A percentile compares a stretch with the other conserved stretches of the same genome.
Conservation (phyloP, 2,113 vertebrate species). For the Esox niger region DNA sequence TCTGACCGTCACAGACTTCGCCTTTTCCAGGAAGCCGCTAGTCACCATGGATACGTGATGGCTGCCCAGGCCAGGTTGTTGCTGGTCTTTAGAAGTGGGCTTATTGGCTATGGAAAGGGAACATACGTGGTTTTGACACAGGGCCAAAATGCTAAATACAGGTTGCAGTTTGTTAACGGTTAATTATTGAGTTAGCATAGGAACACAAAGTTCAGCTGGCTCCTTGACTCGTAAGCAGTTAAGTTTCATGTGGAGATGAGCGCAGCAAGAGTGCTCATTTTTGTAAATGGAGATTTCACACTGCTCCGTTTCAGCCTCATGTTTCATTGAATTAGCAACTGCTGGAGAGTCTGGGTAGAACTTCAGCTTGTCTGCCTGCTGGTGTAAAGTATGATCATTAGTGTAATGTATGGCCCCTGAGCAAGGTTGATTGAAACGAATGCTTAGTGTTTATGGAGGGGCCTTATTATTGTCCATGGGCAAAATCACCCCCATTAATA, state of each 20-base stretch:
- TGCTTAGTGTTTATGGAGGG: not conserved
- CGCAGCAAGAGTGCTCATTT: no score
- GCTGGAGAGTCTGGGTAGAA: not conserved
- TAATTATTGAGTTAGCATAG: not conserved
- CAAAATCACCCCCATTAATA: constrained; percentile 3
- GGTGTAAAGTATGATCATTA: not conserved
- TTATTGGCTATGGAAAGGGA: no score
- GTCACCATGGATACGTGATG: constrained; percentile 63
- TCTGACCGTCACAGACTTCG: constrained; percentile 49
- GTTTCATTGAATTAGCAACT: not conserved
- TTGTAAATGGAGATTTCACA: no score
- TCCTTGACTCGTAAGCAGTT: no score
- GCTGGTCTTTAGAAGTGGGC: not conserved
- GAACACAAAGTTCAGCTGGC: not conserved
- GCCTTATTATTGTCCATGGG: not conserved
- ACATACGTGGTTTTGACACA: no score
- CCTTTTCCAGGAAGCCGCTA: constrained; percentile 38
- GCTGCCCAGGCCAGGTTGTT: constrained; percentile 18
- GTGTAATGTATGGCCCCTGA: constrained; percentile 2
- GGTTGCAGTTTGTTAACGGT: no score
- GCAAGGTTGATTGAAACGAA: constrained; percentile 1
- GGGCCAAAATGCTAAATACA: no score
- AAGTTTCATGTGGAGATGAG: no score
- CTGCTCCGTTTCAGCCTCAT: no score
- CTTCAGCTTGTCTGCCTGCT: not conserved